Conservation (phyloP, 2,113 vertebrate species). For the Sapayoa aenigma region DNA sequence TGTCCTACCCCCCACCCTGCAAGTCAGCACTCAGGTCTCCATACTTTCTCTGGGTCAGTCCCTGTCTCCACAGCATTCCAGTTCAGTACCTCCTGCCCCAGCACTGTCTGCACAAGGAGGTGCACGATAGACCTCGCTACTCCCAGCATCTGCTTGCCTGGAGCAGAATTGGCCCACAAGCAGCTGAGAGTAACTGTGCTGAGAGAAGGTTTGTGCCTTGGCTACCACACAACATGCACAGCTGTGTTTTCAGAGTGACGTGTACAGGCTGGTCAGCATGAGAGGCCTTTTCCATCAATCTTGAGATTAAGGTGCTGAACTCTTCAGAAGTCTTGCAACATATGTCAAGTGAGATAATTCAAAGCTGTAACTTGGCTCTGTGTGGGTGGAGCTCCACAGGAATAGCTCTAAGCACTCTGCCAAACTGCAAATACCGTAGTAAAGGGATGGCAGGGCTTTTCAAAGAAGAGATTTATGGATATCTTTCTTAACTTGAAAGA, state of each 20-base stretch:
- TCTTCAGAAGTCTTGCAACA: not conserved
- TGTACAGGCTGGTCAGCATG: not conserved
- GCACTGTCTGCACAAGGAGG: not conserved
- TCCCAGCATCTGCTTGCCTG: not conserved
- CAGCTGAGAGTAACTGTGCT: not conserved
- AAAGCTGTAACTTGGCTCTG: not conserved
- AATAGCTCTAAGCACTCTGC: not conserved
- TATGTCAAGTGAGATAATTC: not conserved
- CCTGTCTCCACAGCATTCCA: too few relatives aligned
- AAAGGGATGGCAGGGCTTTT: not conserved
- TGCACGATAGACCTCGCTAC: not conserved
- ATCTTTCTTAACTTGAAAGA: not conserved
- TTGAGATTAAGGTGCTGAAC: not conserved
- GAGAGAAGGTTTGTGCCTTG: not conserved
- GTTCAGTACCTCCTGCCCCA: not conserved
- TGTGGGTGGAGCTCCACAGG: not conserved
- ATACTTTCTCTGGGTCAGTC: not conserved
- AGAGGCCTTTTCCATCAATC: not conserved
- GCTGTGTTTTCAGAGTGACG: not conserved
- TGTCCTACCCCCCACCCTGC: fast-evolving
- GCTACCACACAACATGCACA: not conserved
- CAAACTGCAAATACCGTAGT: not conserved
- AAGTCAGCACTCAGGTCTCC: not conserved
- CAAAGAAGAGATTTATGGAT: not conserved
- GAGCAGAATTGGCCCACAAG: not conserved